These are phyloP conservation scores for Strix aluco DNA, from an alignment of 2,113 vertebrate species.

Conservation along the genomic window DNA sequence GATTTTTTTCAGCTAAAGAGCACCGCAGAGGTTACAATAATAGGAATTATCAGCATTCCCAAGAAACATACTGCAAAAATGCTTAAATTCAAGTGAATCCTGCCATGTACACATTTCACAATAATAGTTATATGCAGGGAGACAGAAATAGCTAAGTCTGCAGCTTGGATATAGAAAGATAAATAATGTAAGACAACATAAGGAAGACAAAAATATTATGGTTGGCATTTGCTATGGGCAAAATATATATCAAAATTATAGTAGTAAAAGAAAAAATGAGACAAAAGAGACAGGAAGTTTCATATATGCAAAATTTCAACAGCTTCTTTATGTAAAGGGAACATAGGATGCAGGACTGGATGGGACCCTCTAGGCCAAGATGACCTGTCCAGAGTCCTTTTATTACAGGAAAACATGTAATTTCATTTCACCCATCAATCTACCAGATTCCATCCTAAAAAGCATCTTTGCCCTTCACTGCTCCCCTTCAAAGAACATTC, in stretches of 20 bases:
- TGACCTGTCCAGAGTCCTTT: not conserved
- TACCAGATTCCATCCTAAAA: not conserved
- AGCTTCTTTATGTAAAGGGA: not conserved
- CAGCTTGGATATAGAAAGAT: not conserved
- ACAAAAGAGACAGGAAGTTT: not conserved
- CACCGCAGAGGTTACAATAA: not conserved
- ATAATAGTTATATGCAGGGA: not conserved
- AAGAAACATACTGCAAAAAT: not conserved
- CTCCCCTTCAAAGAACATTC: not conserved
- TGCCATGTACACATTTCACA: not conserved
- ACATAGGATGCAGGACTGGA: not conserved
- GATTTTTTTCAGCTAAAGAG: not conserved
- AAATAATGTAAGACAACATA: constrained; percentile 27
- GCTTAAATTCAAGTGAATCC: not conserved
- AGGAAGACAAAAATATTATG: constrained; percentile 12
- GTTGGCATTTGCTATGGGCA: constrained; percentile 1
- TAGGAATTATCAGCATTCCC: not conserved
- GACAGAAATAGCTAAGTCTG: not conserved
- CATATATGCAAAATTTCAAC: not conserved
- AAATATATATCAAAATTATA: not conserved
- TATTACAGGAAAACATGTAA: not conserved
- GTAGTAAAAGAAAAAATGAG: not conserved
- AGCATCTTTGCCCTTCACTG: not conserved
- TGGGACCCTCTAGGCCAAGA: not conserved
- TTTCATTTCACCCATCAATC: not conserved